These are phyloP conservation scores for Sycobia sp. DNA, from an alignment of 1,140 invertebrate genomes.

Conservation along the genomic window DNA sequence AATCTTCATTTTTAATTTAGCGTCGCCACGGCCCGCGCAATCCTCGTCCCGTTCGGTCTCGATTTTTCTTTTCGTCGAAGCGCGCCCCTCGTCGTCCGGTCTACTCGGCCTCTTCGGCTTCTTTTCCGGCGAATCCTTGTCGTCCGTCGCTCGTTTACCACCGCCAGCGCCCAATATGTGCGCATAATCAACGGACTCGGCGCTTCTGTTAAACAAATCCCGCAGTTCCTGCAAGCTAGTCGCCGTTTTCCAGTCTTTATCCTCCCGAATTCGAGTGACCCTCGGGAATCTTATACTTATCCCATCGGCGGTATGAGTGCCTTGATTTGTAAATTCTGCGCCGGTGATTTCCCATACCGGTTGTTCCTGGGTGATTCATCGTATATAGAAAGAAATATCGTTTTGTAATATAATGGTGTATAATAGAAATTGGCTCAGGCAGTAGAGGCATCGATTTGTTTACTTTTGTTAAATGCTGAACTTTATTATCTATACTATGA, in stretches of 20 bases:
- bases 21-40: background rate
- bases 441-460: too few species aligned
- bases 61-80: background rate
- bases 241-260: constrained; percentile 84
- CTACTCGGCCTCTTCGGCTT: constrained; percentile 5
- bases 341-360: constrained; percentile 95
- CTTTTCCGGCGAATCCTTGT: background rate
- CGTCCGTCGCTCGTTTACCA: background rate
- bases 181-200: constrained; percentile 70
- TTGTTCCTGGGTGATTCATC: constrained; percentile 61
- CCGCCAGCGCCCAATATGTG: constrained; percentile 52
- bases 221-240: constrained; percentile 78
- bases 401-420: too few species aligned
- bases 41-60: background rate
- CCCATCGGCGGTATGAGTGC: constrained; percentile 86
- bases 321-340: constrained; percentile 87
- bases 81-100: too few species aligned
- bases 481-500: too few species aligned
- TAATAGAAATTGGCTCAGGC: too few species aligned
- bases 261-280: constrained; percentile 80
- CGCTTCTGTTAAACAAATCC: constrained; percentile 69
- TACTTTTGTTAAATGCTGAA: too few species aligned
- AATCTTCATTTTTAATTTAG: background rate
- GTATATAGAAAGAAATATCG: too few species aligned
- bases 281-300: constrained; percentile 93